Evolutionary conservation across 2,888 invertebrate genomes (phyloP).

Genomic region (Megamerina dolium): DNA sequence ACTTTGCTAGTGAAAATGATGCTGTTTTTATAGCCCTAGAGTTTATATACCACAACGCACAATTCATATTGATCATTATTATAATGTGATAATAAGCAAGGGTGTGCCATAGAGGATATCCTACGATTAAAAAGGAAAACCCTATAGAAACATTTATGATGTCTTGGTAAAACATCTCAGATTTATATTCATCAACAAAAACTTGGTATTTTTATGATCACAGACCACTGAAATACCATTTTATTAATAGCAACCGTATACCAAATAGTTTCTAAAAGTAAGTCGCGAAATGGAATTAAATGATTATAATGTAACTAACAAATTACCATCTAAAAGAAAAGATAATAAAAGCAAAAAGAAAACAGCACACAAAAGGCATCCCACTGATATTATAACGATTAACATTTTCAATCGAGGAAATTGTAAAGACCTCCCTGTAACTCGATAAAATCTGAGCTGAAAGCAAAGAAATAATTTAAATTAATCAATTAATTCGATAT

Average conservation of each 20-base stretch:
- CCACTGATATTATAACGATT: slow-evolving; percentile 17
- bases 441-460: slow-evolving; percentile 19
- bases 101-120: slow-evolving; percentile 60
- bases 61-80: slow-evolving; percentile 68
- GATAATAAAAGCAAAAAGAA: slow-evolving; percentile 19
- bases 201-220: no score
- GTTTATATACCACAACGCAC: slow-evolving; percentile 66
- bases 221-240: no score
- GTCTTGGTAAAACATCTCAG: no score
- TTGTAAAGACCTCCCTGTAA: slow-evolving; percentile 20
- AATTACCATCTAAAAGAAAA: slow-evolving; percentile 19
- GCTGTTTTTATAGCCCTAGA: slow-evolving; percentile 62
- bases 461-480: slow-evolving; percentile 4
- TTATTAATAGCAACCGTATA: no score
- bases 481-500: background rate
- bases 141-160: no score
- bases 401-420: slow-evolving; percentile 19
- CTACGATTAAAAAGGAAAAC: no score
- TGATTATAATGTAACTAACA: background rate
- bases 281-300: no score
- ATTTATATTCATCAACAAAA: no score
- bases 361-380: slow-evolving; percentile 21
- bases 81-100: slow-evolving; percentile 57
- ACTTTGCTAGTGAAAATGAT: slow-evolving; percentile 53
- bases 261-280: no score